These are phyloP conservation scores for Hymenopus coronatus DNA, from an alignment of 2,888 invertebrate species.

Conservation along the genomic window DNA sequence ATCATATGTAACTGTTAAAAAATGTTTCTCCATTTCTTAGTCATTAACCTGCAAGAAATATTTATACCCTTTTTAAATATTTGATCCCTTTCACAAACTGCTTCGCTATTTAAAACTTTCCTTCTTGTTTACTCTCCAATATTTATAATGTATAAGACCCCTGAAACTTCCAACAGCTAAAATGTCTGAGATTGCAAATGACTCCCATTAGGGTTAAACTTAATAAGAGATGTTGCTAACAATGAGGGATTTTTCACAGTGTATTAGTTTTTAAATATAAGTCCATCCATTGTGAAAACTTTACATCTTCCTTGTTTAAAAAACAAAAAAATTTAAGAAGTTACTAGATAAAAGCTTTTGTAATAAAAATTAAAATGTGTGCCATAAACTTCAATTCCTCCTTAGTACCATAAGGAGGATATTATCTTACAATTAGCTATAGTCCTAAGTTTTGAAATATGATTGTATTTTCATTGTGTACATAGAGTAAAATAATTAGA, in stretches of 20 bases:
- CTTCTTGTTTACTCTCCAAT: constrained; percentile 5
- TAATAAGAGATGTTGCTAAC: not conserved
- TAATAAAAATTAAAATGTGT: constrained; percentile 15
- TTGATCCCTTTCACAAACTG: constrained; percentile 10
- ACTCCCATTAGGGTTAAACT: not conserved
- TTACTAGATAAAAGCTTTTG: constrained; percentile 4
- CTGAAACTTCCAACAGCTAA: not conserved
- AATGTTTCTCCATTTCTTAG: constrained; percentile 13
- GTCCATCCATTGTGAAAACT: constrained; percentile 26
- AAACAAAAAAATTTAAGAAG: not conserved
- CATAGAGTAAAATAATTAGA: constrained; percentile 19
- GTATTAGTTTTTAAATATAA: constrained; percentile 18
- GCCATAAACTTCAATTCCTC: constrained; percentile 13
- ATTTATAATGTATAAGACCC: not conserved
- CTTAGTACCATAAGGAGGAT: not conserved
- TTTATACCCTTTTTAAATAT: constrained; percentile 30
- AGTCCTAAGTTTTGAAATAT: constrained; percentile 18
- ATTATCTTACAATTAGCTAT: constrained; percentile 17
- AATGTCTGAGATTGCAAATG: constrained; percentile 2
- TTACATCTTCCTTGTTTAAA: constrained; percentile 9
- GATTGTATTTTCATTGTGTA: constrained; percentile 25
- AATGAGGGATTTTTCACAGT: not conserved
- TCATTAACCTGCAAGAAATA: constrained; percentile 6
- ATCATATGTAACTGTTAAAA: constrained; percentile 3
- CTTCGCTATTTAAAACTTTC: constrained; percentile 10